Percentiles rank a stretch among this genome's conserved stretches.
Evolutionary conservation across 2,113 vertebrate genomes (phyloP).

Genomic region (Archilochus colubris): DNA sequence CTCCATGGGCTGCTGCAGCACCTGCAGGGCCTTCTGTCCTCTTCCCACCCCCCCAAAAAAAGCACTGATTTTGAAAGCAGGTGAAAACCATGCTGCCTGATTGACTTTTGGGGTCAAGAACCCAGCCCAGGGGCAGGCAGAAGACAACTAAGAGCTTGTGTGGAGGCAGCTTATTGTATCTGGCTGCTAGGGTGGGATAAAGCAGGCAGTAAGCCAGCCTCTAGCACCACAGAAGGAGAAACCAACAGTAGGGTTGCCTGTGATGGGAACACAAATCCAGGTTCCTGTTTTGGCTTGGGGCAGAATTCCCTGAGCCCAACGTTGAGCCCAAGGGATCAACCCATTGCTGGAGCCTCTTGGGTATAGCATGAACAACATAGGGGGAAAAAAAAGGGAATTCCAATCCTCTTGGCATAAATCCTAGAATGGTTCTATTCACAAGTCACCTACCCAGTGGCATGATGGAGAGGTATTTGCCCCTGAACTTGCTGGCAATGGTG

Average conservation of each 20-base stretch:
- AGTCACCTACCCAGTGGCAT: conserved; percentile 91
- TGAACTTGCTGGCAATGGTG: conserved; percentile 98
- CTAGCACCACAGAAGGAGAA: neutral
- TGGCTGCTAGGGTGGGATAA: neutral
- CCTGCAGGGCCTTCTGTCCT: neutral
- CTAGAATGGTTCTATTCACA: too few species aligned
- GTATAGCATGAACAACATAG: accelerated
- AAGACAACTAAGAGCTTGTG: neutral
- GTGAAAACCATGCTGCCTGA: neutral
- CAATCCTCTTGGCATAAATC: accelerated
- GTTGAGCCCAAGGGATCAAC: neutral
- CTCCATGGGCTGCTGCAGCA: accelerated
- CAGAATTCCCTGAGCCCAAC: neutral
- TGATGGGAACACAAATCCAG: neutral
- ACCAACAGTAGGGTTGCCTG: neutral
- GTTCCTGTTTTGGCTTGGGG: accelerated
- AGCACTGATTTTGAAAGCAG: neutral
- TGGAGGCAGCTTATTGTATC: neutral
- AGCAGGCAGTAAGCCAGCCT: neutral
- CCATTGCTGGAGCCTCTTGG: neutral
- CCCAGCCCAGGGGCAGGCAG: neutral
- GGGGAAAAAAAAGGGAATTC: neutral
- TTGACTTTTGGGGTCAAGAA: neutral
- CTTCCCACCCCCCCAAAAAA: neutral
- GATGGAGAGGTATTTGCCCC: conserved; percentile 99